phyloP scores from a whole-genome alignment of 2,113 vertebrate species.

The Salminus brasiliensis region DNA sequence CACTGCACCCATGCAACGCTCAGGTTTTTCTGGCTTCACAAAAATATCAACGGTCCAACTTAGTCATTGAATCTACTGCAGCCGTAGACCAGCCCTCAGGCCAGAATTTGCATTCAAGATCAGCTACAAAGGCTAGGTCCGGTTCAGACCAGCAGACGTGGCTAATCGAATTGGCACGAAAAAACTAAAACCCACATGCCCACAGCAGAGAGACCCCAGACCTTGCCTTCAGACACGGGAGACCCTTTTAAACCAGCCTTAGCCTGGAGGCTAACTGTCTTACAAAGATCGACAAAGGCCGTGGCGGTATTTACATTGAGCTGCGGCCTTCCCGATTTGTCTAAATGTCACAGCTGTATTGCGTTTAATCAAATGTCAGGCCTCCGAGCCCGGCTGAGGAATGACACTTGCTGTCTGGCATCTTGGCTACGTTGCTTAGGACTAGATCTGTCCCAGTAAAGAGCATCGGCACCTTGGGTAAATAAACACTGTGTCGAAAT shows the following conservation, averaged over 20 bases:
- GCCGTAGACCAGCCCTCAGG: too few species aligned
- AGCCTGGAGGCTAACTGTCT: slow-evolving; percentile 5
- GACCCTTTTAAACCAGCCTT: neutral
- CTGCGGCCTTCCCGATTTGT: slow-evolving; percentile 11
- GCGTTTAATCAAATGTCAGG: slow-evolving; percentile 41
- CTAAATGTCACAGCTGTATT: slow-evolving; percentile 42
- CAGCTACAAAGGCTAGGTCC: too few species aligned
- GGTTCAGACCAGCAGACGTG: too few species aligned
- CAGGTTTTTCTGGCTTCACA: too few species aligned
- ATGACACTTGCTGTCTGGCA: neutral
- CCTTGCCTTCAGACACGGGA: neutral
- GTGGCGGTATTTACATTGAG: neutral
- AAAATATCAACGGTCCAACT: too few species aligned
- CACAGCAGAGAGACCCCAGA: too few species aligned
- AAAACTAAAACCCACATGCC: too few species aligned
- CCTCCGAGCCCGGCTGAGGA: neutral
- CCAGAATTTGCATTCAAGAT: too few species aligned
- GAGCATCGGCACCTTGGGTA: neutral
- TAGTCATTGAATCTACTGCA: too few species aligned
- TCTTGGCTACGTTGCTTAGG: too few species aligned
- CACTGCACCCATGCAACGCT: too few species aligned
- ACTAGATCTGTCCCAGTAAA: neutral
- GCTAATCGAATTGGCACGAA: neutral
- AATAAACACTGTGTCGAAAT: neutral
- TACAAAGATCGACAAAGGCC: slow-evolving; percentile 13